Evolutionary conservation across 2,113 vertebrate genomes (phyloP).

Genomic region (Heterotilapia buettikoferi): DNA sequence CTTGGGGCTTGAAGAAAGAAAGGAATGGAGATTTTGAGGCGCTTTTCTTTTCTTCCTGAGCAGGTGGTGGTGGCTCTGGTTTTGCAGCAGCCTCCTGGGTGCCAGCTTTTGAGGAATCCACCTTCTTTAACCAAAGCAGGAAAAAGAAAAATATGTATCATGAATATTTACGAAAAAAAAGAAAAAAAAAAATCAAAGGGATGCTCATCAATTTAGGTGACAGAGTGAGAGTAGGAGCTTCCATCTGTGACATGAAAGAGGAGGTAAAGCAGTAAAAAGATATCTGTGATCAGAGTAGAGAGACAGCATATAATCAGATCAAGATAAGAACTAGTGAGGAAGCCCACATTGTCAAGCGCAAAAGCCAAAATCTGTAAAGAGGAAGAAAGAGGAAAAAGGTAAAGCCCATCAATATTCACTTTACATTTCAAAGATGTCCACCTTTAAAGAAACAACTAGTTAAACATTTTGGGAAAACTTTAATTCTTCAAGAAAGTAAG

Average conservation of each 20-base stretch:
- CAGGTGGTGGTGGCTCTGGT: slow-evolving; percentile 53
- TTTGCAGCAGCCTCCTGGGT: slow-evolving; percentile 69
- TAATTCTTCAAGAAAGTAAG: background rate
- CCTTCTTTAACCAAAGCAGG: slow-evolving; percentile 49
- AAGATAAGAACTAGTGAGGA: background rate
- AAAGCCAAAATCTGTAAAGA: background rate
- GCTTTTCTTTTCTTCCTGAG: slow-evolving; percentile 54
- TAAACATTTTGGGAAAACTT: background rate
- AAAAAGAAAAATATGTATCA: background rate
- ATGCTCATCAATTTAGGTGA: background rate
- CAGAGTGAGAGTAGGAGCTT: background rate
- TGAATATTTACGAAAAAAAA: background rate
- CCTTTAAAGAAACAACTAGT: background rate
- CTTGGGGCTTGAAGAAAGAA: slow-evolving; percentile 70
- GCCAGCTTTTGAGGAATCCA: slow-evolving; percentile 64
- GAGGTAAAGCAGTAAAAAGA: background rate
- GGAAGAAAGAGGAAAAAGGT: background rate
- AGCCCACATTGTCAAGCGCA: background rate
- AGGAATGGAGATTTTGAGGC: slow-evolving; percentile 51
- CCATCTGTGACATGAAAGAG: slow-evolving; percentile 23
- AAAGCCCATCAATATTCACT: background rate
- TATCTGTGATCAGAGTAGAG: background rate
- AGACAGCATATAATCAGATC: background rate
- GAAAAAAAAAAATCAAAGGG: background rate
- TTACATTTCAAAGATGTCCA: background rate